phyloP scores from a whole-genome alignment of 2,888 invertebrate genomes.

The Lamellibrachia columna region DNA sequence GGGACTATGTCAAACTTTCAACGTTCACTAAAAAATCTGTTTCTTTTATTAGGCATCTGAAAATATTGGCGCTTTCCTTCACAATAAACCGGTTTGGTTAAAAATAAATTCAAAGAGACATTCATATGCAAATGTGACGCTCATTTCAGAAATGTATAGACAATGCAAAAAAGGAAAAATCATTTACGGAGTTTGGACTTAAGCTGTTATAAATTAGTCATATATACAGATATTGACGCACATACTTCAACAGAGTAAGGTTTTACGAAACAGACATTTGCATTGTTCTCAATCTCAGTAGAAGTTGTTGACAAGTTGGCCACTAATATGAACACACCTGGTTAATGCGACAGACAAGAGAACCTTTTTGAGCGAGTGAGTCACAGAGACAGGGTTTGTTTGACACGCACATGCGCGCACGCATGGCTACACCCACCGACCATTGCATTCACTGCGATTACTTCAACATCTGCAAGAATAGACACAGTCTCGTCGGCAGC shows the following conservation, averaged over 20 bases:
- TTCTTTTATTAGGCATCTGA: neutral
- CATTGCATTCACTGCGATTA: neutral
- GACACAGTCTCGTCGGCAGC: neutral
- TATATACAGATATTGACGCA: neutral
- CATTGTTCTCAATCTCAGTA: neutral
- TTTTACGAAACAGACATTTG: neutral
- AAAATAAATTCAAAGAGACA: neutral
- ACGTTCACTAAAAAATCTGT: neutral
- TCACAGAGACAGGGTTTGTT: neutral
- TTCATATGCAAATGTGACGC: neutral
- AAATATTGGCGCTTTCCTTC: neutral
- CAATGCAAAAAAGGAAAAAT: neutral
- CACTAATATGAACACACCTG: neutral
- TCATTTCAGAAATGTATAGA: neutral
- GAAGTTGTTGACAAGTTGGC: neutral
- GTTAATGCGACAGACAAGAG: neutral
- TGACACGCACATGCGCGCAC: neutral
- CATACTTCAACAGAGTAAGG: neutral
- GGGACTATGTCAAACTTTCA: neutral
- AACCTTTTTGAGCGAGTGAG: neutral
- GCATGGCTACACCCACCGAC: neutral
- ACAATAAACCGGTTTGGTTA: neutral
- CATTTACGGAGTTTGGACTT: too few relatives aligned
- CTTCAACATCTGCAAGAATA: neutral
- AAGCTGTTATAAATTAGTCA: neutral